Base-by-base conservation (phyloP, 2,888 invertebrate species). In the Galerucella nymphaeae region DNA sequence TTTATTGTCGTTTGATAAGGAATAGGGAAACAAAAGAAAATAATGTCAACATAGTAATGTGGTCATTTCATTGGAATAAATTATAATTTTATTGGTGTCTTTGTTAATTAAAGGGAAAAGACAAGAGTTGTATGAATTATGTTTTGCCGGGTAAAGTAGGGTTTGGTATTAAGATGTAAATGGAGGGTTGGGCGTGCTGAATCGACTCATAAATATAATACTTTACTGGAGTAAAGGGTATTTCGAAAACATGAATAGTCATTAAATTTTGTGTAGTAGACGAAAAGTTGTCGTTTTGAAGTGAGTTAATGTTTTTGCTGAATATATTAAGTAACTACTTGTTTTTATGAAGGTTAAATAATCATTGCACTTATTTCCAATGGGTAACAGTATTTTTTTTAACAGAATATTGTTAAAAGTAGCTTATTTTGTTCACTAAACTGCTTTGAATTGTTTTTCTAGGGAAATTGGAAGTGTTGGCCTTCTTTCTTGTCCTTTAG, bases 151-250 rank as follows among this genome's bases (percentile, higher is more conserved):
- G 55, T 30, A 13, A 41, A 41, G 42, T 18, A 42, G 42, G 61
- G 61, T 11, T 18, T 42, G 61, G 38, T 62, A 63, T 58, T 68
- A 69, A 69, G 69, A 69, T 69, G 69, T 53, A 63, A 69, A 69
- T 69, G 55, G 14, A 42, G 55, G 63, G 41, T 63, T 55, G 11
- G 61, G 61, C 13, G 41, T 63, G 69, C 69, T 69, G 69, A 69
- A 69, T 69, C 55, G 63, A 41, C 69, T 69, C 55, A 69, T 69
- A 69, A 69, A 69, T 38, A 38, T 69, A 69, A 69, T 69, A 69
- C 63, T 69, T 62, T 59, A 42, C 38, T 53, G 45, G 55, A 69
- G 55, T 55, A 55, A n/a, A 42, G 53, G 69, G 62, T 69, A 41
- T 69, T 69, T 63, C 41, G n/a, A 41, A 61, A 63, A 69, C 69